Conservation (phyloP, 2,888 invertebrate genomes). For the Enchytraeus crypticus region DNA sequence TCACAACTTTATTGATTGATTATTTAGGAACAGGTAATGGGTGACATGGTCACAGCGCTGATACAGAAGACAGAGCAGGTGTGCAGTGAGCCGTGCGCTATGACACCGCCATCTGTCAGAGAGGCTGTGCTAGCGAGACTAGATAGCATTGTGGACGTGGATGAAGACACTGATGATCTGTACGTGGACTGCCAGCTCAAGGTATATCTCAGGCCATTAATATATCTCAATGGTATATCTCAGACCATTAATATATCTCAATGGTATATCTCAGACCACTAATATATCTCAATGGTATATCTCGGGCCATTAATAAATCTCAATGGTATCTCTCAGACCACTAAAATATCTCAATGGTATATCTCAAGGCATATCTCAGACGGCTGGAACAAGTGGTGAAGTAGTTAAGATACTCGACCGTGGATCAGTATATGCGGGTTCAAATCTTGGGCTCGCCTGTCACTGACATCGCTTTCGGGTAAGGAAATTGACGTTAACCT, state of each 20-base stretch:
- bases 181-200: background rate
- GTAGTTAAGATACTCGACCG: too few relatives aligned
- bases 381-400: too few relatives aligned
- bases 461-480: too few relatives aligned
- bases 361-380: too few relatives aligned
- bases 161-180: background rate
- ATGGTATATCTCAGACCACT: background rate
- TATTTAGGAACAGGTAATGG: background rate
- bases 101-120: background rate
- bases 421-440: too few relatives aligned
- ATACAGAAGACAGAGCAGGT: background rate
- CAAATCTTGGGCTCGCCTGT: too few relatives aligned
- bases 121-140: background rate
- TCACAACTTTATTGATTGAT: background rate
- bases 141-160: background rate
- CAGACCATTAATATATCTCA: background rate
- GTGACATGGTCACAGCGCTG: slow-evolving; percentile 1
- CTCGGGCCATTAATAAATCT: background rate
- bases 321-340: too few relatives aligned
- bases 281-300: background rate
- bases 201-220: background rate
- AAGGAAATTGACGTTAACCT: too few relatives aligned
- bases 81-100: background rate
- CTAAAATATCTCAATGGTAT: too few relatives aligned
- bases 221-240: background rate